Conservation (phyloP, 2,113 vertebrate species). For the Caloenas nicobarica region DNA sequence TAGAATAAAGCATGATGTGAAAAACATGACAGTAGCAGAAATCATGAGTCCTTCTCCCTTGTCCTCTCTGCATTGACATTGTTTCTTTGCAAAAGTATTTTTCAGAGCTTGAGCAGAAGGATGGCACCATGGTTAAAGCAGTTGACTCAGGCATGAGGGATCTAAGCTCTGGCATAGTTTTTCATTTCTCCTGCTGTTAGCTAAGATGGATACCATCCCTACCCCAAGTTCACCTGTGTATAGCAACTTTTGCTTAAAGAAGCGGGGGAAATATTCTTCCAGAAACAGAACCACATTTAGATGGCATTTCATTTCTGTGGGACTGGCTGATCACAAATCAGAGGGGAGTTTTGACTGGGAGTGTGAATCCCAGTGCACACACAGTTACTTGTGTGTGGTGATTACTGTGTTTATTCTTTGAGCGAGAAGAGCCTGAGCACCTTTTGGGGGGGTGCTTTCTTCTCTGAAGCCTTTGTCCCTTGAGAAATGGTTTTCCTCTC, state of each 20-base stretch:
- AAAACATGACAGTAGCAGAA: neutral
- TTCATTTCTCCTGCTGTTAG: neutral
- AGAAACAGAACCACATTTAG: neutral
- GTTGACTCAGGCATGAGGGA: neutral
- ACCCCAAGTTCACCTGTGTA: neutral
- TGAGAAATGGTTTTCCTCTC: neutral
- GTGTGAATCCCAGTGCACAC: neutral
- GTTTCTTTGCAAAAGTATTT: neutral
- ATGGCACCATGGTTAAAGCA: neutral
- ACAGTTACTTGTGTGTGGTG: neutral
- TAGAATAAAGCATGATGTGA: neutral
- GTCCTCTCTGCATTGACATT: neutral
- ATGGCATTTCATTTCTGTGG: neutral
- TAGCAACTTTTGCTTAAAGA: neutral
- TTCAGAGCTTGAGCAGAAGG: neutral
- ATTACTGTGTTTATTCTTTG: neutral
- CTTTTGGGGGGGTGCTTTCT: neutral
- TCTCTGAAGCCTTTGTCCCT: neutral
- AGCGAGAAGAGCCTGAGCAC: neutral
- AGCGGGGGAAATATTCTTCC: neutral
- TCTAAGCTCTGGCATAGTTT: neutral
- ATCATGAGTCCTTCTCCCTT: neutral
- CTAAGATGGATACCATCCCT: neutral
- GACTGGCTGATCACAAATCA: neutral
- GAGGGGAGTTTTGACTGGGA: neutral